phyloP scores from a whole-genome alignment of 2,888 invertebrate species.

The Phyllotreta striolata region DNA sequence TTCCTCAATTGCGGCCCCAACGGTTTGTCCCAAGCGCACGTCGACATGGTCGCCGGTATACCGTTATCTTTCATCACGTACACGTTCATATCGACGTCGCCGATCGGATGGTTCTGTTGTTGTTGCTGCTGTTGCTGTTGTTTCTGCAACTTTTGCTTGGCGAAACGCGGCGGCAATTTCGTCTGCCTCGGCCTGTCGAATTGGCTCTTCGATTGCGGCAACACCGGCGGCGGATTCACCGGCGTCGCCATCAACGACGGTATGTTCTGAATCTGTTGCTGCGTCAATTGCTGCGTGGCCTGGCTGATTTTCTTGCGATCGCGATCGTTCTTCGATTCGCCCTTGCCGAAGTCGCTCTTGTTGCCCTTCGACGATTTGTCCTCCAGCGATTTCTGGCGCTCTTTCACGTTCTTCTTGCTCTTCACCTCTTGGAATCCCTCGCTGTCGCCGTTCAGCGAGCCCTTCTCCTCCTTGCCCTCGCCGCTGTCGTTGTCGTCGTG shows the following conservation, averaged over 20 bases:
- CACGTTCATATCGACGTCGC: slow-evolving; percentile 57
- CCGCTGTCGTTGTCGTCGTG: slow-evolving; percentile 53
- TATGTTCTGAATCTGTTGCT: slow-evolving; percentile 62
- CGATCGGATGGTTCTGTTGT: slow-evolving; percentile 49
- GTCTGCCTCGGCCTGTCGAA: slow-evolving; percentile 63
- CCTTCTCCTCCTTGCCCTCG: slow-evolving; percentile 56
- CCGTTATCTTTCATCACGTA: slow-evolving; percentile 54
- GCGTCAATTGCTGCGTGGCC: slow-evolving; percentile 48
- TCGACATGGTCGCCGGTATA: slow-evolving; percentile 56
- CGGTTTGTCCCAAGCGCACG: slow-evolving; percentile 85
- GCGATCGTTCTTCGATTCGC: slow-evolving; percentile 31
- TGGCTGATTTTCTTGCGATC: slow-evolving; percentile 34
- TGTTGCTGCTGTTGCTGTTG: slow-evolving; percentile 55
- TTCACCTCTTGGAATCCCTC: slow-evolving; percentile 87
- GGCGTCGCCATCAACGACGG: slow-evolving; percentile 64
- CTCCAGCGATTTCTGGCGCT: slow-evolving; percentile 60
- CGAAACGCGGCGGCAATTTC: slow-evolving; percentile 67
- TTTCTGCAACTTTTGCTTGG: slow-evolving; percentile 71
- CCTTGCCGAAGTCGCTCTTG: slow-evolving; percentile 45
- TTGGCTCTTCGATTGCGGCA: slow-evolving; percentile 53
- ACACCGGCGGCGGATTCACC: slow-evolving; percentile 62
- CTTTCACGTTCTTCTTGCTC: slow-evolving; percentile 78
- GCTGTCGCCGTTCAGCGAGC: slow-evolving; percentile 63
- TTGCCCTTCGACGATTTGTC: slow-evolving; percentile 51
- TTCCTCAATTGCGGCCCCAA: slow-evolving; percentile 74